Conservation (phyloP, 1,140 invertebrate species). For the Drosophila nannoptera region DNA sequence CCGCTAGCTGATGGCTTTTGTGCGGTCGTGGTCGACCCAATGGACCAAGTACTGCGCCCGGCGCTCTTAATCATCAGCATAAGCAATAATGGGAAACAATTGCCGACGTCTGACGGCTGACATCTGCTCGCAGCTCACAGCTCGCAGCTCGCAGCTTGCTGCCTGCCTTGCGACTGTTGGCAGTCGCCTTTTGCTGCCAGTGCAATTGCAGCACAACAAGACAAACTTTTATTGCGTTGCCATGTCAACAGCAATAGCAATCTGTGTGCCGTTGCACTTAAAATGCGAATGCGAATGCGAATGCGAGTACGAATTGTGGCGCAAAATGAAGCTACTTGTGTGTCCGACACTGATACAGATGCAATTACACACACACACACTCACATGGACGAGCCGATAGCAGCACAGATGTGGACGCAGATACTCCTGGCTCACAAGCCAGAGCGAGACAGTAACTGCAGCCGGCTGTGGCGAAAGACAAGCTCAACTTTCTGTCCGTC, state of each 20-base stretch:
- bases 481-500: slow-evolving; percentile 39
- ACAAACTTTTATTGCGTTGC: slow-evolving; percentile 76
- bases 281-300: slow-evolving; percentile 50
- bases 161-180: slow-evolving; percentile 1
- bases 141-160: not conserved
- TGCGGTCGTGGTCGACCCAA: slow-evolving; percentile 47
- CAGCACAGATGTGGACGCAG: slow-evolving; percentile 10
- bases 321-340: slow-evolving; percentile 76
- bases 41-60: slow-evolving; percentile 9
- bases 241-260: slow-evolving; percentile 72
- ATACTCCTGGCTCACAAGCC: not conserved
- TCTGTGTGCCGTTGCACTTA: slow-evolving; percentile 70
- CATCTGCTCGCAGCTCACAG: slow-evolving; percentile 7
- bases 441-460: slow-evolving; percentile 38
- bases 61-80: slow-evolving; percentile 73
- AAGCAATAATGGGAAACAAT: slow-evolving; percentile 76
- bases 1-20: slow-evolving; percentile 67
- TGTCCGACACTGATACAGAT: slow-evolving; percentile 54
- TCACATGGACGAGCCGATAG: not conserved
- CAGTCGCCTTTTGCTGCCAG: slow-evolving; percentile 53
- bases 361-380: slow-evolving; percentile 25
- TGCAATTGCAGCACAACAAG: slow-evolving; percentile 52
- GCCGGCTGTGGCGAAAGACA: slow-evolving; percentile 38
- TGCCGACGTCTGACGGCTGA: slow-evolving; percentile 60
- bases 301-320: slow-evolving; percentile 57